Base-by-base conservation (phyloP, 35 echinoderm and acorn worm species). In the Ophiothrix spiculata region DNA sequence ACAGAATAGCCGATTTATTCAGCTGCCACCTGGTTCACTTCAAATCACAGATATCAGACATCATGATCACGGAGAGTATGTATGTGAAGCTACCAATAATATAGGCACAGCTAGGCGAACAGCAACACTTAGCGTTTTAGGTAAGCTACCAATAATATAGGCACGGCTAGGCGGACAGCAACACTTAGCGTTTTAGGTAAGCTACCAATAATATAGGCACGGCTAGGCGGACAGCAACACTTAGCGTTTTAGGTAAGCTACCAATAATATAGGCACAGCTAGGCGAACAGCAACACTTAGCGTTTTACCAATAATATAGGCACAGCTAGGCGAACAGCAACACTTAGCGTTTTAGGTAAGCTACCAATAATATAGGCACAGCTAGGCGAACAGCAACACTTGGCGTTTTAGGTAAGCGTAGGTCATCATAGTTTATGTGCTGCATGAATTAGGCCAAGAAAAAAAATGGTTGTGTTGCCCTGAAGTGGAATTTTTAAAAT, bases 91-190 rank as follows among this genome's bases (percentile, higher is more conserved):
- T 1, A 83, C 86, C 56, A 99, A 99, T 39, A 79, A 81, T 23
- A 63, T 85, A 46, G 92, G 83, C 10, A 63, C 86, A 0, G 84
- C 77, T 25, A 86, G 84, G 39, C 83, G 85, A 34, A 89, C 56
- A 39, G 91, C 90, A 36, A 83, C 64, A 14, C 89, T 99, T 31
- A 92, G 76, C 38, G 89, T 94, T 10, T 88, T 91, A 29, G 89
- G 96, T 99, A 79, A 91, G 80, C 63, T 97, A 91, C 4, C 82
- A 93, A 15, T 88, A 97, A 35, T 93, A 93, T 56, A 81, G 80
- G 23, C 36, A 80, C 39, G 88, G 90, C 1, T 81, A 32, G 17
- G 75, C 77, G 28, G 56, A n/a, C 6, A 91, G 93, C 74, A 40
- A 56, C 8, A 91, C 91, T 0, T 31, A 77, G 6, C 93, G 91